Evolutionary conservation across 2,888 invertebrate genomes (phyloP), one percentile per base, ranked within the genome.

Genomic region (Thera obeliscata): DNA sequence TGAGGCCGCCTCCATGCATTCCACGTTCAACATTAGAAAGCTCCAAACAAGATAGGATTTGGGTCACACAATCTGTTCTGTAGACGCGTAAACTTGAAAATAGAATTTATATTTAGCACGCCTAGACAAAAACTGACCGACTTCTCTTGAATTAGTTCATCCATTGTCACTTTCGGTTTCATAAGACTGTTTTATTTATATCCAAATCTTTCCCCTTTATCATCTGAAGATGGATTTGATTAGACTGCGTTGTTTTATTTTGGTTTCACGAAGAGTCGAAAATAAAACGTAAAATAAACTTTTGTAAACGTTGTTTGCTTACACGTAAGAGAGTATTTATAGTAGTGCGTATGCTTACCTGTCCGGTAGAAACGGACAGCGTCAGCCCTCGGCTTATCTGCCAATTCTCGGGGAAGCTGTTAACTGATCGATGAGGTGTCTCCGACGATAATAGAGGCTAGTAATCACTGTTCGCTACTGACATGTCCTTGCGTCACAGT

Each of bases 11-110:
- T 61, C 61, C 46, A 38, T 59, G 50, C 38, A 67, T 61, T 83
- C 82, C 80, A 82, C 81, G 82, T 82, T 74, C 78, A 78, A 81
- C 77, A 83, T 81, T 83, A 82, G 78, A 80, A 75, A 80, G 78
- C 74, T 81, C 77, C 77, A 83, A 82, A 82, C 83, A 81, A 81
- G 76, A 74, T 77, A 82, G 81, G 84, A 91, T 91, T 87, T 90
- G 83, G 92, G 91, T 91, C 91, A 89, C 79, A 88, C 78, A 81
- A 80, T 83, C 82, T 80, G 81, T 86, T 86, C 82, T 78, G 78
- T 80, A 83, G 81, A 79, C 82, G 83, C 80, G 85, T 91, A 89
- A 90, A 91, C 89, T 91, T 90, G 89, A 90, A 90, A 90, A 92
- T 90, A 90, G 89, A 90, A 80, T 87, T 78, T 90, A 89, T 84